Base-by-base conservation (phyloP, 2,888 invertebrate species). In the Priocnemis perturbator region DNA sequence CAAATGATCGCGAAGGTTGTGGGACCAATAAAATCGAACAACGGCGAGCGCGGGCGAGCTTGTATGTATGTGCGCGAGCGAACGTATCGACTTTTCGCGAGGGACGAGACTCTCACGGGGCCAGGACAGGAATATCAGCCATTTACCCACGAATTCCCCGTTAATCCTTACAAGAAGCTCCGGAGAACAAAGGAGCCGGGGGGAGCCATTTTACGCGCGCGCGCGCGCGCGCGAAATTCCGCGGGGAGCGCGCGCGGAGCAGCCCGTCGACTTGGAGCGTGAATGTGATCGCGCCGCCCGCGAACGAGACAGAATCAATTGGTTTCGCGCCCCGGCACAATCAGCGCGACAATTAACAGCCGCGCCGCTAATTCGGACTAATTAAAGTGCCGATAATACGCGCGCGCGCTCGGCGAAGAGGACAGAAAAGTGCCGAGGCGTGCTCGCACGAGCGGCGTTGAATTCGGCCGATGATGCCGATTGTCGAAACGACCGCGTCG, bases 321-420 rank as follows among this genome's bases (percentile, higher is more conserved):
- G 79, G 76, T 76, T 79, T 82, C 73, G 74, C 81, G 76, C 79
- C 67, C 66, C 68, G 67, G 67, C 59, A 81, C 81, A 82, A 82
- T 81, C 61, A 59, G 50, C 67, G 66, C 71, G 74, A 78, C 75
- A 79, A 79, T 79, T 79, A 76, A 69, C 77, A 77, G 60, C 72
- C 66, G 63, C 79, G 75, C 69, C 73, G 63, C 74, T 79, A 77
- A 79, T 79, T 79, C 67, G 74, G 69, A 77, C 75, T 79, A 79
- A 79, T 79, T 79, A 79, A 79, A 3, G 11, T 61, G 71, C 5
- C 60, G 69, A 57, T 64, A 63, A 75, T 64, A 68, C 60, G 67
- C 56, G 64, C 61, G 56, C 21, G 57, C 9, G 3, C 21, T n/a
- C 5, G 47, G 9, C 15, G 48, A 9, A 26, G 48, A 21, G 48